Percentiles rank a stretch among this genome's conserved stretches.
Conservation (phyloP, 2,797 vertebrate genomes). For the Thripadectes ignobilis region DNA sequence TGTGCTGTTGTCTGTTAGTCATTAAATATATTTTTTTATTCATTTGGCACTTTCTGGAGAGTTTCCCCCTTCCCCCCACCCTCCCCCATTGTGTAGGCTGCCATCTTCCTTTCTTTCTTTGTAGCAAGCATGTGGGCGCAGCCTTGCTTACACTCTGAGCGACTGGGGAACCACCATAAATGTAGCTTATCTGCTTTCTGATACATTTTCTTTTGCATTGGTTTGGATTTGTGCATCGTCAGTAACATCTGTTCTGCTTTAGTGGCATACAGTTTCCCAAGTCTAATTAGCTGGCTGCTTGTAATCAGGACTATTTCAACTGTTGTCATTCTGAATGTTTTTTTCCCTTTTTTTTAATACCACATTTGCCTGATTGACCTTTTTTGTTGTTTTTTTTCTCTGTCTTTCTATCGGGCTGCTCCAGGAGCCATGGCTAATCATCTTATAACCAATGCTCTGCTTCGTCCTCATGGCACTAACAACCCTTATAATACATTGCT, state of each 20-base stretch:
- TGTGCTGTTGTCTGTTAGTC: constrained; percentile 70
- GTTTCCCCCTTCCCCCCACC: not conserved
- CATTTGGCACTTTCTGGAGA: constrained; percentile 48
- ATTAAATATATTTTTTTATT: constrained; percentile 13
- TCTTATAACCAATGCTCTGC: constrained; percentile 99
- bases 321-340: constrained; percentile 87
- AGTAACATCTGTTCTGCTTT: constrained; percentile 77
- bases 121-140: constrained; percentile 74
- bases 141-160: constrained; percentile 65
- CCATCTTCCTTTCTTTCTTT: constrained; percentile 55
- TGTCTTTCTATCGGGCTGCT: constrained; percentile 90
- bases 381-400: constrained; percentile 82
- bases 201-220: constrained; percentile 71
- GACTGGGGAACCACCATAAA: constrained; percentile 48
- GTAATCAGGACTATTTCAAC: constrained; percentile 82
- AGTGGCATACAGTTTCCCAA: constrained; percentile 69
- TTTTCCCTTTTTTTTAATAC: constrained; percentile 79
- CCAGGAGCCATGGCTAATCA: constrained; percentile 99
- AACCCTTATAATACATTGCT: constrained; percentile 99
- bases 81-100: constrained; percentile 50
- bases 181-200: constrained; percentile 66
- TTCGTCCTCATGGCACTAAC: constrained; percentile 99
- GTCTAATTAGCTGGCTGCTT: constrained; percentile 78
- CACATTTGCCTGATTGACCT: constrained; percentile 92
- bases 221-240: constrained; percentile 67